Evolutionary conservation across 2,113 vertebrate genomes (phyloP).

Genomic region (Garra rufa): DNA sequence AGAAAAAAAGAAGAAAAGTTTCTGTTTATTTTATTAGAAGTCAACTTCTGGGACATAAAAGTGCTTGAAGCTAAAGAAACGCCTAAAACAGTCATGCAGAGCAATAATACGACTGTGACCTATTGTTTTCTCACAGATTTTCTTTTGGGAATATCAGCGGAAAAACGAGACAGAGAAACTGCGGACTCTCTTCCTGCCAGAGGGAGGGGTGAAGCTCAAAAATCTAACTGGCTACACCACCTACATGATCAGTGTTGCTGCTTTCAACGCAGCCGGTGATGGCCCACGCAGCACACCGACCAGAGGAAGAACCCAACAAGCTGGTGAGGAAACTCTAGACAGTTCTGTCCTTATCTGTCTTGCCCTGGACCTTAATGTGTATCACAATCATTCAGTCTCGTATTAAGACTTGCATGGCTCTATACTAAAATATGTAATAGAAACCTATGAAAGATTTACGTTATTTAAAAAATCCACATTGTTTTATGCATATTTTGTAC

Average conservation of each 20-base stretch:
- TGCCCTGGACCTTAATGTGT: not conserved
- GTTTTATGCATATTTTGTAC: too few species aligned
- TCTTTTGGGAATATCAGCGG: slow-evolving; percentile 90
- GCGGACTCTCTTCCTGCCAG: slow-evolving; percentile 91
- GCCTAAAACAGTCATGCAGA: not conserved
- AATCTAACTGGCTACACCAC: slow-evolving; percentile 94
- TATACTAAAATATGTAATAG: too few species aligned
- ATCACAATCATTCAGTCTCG: too few species aligned
- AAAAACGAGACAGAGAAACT: slow-evolving; percentile 84
- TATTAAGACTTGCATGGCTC: too few species aligned
- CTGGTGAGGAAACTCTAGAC: slow-evolving; percentile 75
- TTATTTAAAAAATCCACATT: too few species aligned
- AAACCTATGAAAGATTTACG: too few species aligned
- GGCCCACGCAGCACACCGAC: slow-evolving; percentile 87
- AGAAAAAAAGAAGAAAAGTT: too few species aligned
- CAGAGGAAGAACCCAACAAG: slow-evolving; percentile 89
- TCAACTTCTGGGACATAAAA: not conserved
- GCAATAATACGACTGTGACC: not conserved
- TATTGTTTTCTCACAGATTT: slow-evolving; percentile 78
- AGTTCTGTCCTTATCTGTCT: not conserved
- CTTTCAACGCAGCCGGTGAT: slow-evolving; percentile 93
- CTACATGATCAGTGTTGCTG: slow-evolving; percentile 90
- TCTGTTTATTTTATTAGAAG: too few species aligned
- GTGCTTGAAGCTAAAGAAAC: not conserved
- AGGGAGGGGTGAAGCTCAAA: slow-evolving; percentile 89